phyloP scores from a whole-genome alignment of 1,140 invertebrate species.

The Muscidifurax raptorellus region DNA sequence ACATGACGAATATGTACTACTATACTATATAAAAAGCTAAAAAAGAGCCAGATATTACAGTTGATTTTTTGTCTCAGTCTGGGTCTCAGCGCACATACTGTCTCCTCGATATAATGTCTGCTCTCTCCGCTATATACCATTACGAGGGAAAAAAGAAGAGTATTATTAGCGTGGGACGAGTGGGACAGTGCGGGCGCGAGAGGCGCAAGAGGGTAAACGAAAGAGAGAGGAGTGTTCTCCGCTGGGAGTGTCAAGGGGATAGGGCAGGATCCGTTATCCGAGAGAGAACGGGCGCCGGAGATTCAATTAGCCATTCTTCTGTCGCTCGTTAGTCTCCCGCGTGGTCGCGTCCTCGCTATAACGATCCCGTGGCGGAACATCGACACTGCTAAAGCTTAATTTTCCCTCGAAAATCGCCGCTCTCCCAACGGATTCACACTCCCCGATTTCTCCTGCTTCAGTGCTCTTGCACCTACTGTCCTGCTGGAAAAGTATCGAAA shows the following conservation, averaged over 20 bases:
- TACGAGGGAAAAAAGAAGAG: background rate
- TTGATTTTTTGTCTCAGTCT: no score
- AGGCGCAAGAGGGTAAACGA: background rate
- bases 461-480: background rate
- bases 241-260: background rate
- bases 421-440: background rate
- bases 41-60: no score
- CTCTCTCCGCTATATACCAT: background rate
- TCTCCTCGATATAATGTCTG: background rate
- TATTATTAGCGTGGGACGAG: background rate
- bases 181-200: background rate
- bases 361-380: background rate
- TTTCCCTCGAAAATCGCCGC: conserved; percentile 21
- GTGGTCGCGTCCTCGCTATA: conserved; percentile 4
- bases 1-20: no score
- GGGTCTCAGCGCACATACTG: background rate
- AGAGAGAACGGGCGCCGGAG: conserved; percentile 3
- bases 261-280: conserved; percentile 15
- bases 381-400: conserved; percentile 41
- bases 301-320: conserved; percentile 53
- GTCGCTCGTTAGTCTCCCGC: conserved; percentile 39
- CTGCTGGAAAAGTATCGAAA: background rate
- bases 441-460: background rate
- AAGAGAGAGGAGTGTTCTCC: background rate
- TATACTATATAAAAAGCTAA: no score